Evolutionary conservation across 1,140 invertebrate species (phyloP), one percentile per base, ranked within the genome.

Genomic region (Sitobion miscanthi): DNA sequence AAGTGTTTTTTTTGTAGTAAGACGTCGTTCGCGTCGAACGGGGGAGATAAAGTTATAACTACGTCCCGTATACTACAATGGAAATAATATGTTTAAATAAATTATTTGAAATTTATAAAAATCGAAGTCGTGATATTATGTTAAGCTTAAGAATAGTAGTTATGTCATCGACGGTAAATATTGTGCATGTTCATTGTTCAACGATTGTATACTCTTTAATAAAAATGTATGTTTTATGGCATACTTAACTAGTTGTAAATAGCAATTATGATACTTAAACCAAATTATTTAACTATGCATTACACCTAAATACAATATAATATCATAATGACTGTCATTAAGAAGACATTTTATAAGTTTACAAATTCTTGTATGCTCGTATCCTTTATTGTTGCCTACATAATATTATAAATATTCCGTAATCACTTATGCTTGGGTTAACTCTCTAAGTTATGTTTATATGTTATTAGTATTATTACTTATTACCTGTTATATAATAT

Each of bases 271-370:
- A 87, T 47, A 25, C 23, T 87, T 49, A 6, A 87, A 87, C 23
- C 9, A 87, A 87, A 87, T 87, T 87, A 87, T 87, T 49, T 85
- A 42, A 85, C 30, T 85, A 85, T 85, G 35, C 23, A 85, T 45
- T 85, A 38, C 23, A 21, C 9, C 23, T 25, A 85, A 85, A 25
- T 42, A 45, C 25, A 85, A 85, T 85, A 14, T 54, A 11, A 17
- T 47, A 0, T 47, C 49, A 87, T 87, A 87, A 85, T 85, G 21
- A 25, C 42, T 85, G 83, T 85, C 35, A 42, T 85, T 85, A 85
- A 85, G 45, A 85, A 45, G 83, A 85, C 8, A 85, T 42, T 85
- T 85, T 85, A 83, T 30, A n/a, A 47, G 45, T 42, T 47, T 47
- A 30, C 25, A 86, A n/a, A 87, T 87, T 25, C 21, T 87, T 47